phyloP scores from a whole-genome alignment of 1,140 invertebrate genomes.

The Ips typographus region DNA sequence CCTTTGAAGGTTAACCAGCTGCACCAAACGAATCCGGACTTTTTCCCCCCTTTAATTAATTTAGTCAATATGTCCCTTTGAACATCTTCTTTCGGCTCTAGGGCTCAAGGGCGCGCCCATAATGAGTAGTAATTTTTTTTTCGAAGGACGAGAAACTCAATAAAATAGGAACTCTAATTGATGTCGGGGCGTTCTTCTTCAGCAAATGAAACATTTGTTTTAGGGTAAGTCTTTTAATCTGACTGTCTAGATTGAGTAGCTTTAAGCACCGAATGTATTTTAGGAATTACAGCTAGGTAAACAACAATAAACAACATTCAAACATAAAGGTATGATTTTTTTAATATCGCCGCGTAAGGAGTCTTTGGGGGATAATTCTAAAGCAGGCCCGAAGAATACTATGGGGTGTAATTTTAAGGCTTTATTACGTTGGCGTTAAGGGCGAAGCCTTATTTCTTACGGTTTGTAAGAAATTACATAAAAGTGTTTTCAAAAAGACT shows the following conservation, averaged over 20 bases:
- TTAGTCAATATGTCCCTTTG: not conserved
- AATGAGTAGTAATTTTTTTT: not conserved
- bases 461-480: too few species aligned
- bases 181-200: constrained; percentile 1
- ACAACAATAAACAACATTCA: not conserved
- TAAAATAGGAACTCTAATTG: not conserved
- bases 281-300: not conserved
- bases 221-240: not conserved
- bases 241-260: not conserved
- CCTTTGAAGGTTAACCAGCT: constrained; percentile 1
- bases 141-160: not conserved
- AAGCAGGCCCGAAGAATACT: not conserved
- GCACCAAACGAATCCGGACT: not conserved
- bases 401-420: not conserved
- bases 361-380: not conserved
- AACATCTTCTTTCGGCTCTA: not conserved
- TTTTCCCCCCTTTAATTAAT: constrained; percentile 1
- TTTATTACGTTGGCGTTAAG: too few species aligned
- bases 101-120: not conserved
- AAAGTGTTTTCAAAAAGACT: too few species aligned
- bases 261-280: not conserved
- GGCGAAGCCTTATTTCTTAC: too few species aligned
- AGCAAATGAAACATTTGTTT: not conserved
- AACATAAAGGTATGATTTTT: not conserved
- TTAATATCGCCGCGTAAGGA: not conserved